Evolutionary conservation across 2,888 invertebrate genomes (phyloP).

Genomic region (Thysanoteuthis rhombus): DNA sequence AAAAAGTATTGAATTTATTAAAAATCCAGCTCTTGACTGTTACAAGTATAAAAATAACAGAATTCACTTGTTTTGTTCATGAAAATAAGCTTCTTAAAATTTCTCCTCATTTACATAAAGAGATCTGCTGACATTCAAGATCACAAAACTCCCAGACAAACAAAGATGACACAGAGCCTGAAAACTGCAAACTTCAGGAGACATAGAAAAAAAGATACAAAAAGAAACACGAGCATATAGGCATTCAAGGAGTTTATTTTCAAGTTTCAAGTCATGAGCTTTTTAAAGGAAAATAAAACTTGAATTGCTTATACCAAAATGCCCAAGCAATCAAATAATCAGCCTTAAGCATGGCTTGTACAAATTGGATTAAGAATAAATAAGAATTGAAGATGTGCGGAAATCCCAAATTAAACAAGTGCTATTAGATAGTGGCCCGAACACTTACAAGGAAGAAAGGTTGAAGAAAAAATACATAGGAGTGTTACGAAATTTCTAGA

Average conservation of each 20-base stretch:
- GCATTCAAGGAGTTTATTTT: neutral
- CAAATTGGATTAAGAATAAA: neutral
- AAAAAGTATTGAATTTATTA: neutral
- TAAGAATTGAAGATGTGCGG: neutral
- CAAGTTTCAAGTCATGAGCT: neutral
- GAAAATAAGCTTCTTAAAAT: neutral
- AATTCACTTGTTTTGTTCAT: neutral
- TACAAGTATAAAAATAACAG: neutral
- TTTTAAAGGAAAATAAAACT: too few species aligned
- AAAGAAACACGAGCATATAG: neutral
- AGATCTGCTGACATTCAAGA: neutral
- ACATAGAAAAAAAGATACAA: neutral
- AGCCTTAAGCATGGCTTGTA: neutral
- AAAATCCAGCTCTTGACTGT: neutral
- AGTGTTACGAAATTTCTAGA: neutral
- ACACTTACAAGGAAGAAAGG: neutral
- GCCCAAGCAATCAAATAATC: too few species aligned
- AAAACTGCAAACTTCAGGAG: neutral
- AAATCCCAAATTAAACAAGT: neutral
- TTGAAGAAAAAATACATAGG: neutral
- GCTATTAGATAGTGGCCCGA: neutral
- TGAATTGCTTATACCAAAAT: too few species aligned
- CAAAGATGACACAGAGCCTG: neutral
- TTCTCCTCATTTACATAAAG: neutral
- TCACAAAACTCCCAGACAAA: neutral